Conservation (phyloP, 2,113 vertebrate genomes). For the Paradisaea rubra region DNA sequence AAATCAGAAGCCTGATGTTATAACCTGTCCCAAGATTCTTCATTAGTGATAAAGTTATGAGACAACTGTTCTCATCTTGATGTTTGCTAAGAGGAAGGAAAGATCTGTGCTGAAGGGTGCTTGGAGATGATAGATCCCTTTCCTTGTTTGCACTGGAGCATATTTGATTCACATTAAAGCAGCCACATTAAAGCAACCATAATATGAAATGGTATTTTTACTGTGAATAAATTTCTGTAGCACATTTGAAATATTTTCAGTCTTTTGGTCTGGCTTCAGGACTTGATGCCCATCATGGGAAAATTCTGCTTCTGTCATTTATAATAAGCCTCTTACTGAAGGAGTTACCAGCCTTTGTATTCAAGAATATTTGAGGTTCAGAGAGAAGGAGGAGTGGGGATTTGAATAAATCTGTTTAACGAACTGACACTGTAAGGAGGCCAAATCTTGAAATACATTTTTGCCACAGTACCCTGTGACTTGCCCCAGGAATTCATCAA, state of each 20-base stretch:
- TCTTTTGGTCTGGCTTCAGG: background rate
- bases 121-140: background rate
- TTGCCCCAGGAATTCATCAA: background rate
- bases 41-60: background rate
- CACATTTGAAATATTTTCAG: background rate
- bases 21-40: background rate
- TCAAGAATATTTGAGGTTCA: background rate
- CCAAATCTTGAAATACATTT: background rate
- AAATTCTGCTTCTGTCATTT: background rate
- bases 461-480: background rate
- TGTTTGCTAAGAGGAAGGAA: background rate
- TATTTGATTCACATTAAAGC: background rate
- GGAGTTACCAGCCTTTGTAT: background rate
- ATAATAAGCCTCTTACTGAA: background rate
- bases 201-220: background rate
- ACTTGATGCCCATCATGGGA: background rate
- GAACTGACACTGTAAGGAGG: background rate
- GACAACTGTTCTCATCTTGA: background rate
- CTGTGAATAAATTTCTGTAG: background rate
- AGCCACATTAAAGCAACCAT: background rate
- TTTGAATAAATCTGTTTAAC: background rate
- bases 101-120: background rate
- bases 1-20: background rate
- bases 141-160: background rate
- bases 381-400: background rate